Evolutionary conservation across 2,797 vertebrate species (phyloP).

Genomic region (Caiman crocodilus): DNA sequence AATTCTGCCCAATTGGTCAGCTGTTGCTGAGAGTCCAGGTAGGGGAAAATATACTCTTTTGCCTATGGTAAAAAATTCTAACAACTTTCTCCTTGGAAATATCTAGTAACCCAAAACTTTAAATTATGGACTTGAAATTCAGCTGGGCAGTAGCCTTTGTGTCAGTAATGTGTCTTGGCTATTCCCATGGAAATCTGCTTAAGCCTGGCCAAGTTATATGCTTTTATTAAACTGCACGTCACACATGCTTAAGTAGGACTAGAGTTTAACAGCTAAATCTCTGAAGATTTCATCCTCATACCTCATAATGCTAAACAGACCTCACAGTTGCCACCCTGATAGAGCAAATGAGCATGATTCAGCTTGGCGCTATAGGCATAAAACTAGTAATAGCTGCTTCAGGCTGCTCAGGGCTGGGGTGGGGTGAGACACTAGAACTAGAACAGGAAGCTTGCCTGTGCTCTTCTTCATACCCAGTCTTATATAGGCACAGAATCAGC

Average conservation of each 20-base stretch:
- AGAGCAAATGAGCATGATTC: background rate
- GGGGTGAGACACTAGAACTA: too few relatives aligned
- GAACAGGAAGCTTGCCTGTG: background rate
- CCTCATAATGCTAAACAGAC: background rate
- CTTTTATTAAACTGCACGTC: background rate
- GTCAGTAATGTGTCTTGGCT: background rate
- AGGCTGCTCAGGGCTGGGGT: too few relatives aligned
- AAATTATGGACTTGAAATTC: background rate
- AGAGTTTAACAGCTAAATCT: background rate
- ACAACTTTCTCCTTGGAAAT: background rate
- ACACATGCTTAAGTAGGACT: background rate
- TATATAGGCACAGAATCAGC: background rate
- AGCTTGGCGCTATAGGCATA: accelerated
- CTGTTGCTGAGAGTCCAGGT: background rate
- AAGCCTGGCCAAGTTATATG: background rate
- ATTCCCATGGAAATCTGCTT: background rate
- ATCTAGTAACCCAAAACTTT: background rate
- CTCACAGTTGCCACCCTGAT: background rate
- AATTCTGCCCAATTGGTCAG: background rate
- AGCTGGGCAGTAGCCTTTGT: background rate
- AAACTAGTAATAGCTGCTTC: background rate
- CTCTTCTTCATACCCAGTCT: too few relatives aligned
- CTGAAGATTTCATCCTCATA: background rate
- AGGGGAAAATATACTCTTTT: background rate
- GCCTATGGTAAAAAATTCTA: background rate